Evolutionary conservation across 92 coral and sea anemone genomes (phyloP), one percentile per base, ranked within the genome.

Genomic region (Parazoanthus atlanticus): DNA sequence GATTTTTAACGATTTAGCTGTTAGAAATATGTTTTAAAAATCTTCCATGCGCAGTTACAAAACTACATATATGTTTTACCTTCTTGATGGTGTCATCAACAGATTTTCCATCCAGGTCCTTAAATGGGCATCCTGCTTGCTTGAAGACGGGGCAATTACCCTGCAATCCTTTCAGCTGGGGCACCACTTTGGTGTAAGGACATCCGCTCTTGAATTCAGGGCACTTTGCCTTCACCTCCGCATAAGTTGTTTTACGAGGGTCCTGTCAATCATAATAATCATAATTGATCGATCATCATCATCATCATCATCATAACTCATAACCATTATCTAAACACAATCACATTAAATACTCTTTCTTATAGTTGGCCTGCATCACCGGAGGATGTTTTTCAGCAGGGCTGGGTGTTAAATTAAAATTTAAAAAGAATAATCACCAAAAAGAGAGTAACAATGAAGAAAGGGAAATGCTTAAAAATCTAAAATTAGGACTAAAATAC

Each of bases 51-150:
- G 38, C 38, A 36, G 38, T 36, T 19, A 6, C 25, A 3, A 19
- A 1, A 30, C 43, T 19, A 21, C 8, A 19, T 0, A 8, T 11
- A 30, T 41, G 58, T 29, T 52, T 52, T 56, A 56, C 85, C 85
- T 61, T 81, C 85, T 81, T 81, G 13, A 81, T 81, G 74, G 74
- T 81, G 1, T 81, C 85, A 61, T 81, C 70, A 5, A 61, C 32
- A 12, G 30, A 16, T 65, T 81, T 61, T 15, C 85, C 85, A 3
- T 81, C 54, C 85, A 81, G 23, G 56, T 81, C 47, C 36, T 54
- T 31, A 31, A 81, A 81, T 5, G 74, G 85, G 58, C 85, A 81
- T 81, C 65, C 36, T 21, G 72, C 85, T 32, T 81, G n/a, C 73
- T 52, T 54, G 29, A 81, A 81, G 3, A 43, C 74, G 32, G 85